Evolutionary conservation across 2,113 vertebrate genomes (phyloP).

Genomic region (Grus americana): DNA sequence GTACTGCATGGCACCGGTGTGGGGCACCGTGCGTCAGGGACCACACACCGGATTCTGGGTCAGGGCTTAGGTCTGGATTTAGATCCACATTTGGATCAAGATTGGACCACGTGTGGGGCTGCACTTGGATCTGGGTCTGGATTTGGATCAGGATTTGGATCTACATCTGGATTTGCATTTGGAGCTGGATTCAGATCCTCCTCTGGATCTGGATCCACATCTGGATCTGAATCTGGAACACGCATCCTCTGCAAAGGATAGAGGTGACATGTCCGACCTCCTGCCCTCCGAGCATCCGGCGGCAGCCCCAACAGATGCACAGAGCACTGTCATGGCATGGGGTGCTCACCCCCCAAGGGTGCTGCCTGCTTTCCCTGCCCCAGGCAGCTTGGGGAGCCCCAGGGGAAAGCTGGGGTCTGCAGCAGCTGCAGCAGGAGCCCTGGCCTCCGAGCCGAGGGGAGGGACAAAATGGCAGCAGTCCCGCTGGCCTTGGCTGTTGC

Average conservation of each 20-base stretch:
- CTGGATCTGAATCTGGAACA: background rate
- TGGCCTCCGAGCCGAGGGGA: background rate
- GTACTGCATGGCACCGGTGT: background rate
- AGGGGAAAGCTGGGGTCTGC: background rate
- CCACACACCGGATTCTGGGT: accelerated
- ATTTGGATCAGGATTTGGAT: background rate
- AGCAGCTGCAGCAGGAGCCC: background rate
- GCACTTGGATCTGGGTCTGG: too few relatives aligned
- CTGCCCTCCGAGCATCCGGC: background rate
- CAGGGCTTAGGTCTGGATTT: background rate
- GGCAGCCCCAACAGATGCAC: background rate
- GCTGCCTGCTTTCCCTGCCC: background rate
- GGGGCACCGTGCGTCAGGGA: background rate
- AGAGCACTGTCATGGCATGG: background rate
- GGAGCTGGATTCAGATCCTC: background rate
- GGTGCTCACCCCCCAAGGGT: background rate
- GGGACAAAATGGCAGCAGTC: constrained; percentile 28
- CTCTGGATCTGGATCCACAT: background rate
- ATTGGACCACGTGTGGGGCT: background rate
- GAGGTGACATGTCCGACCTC: background rate
- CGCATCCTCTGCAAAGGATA: background rate
- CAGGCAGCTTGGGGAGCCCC: background rate
- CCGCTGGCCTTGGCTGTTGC: constrained; percentile 16
- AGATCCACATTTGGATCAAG: background rate
- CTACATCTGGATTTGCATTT: background rate